Base-by-base conservation (phyloP, 2,888 invertebrate genomes). In the Euplexia lucipara region DNA sequence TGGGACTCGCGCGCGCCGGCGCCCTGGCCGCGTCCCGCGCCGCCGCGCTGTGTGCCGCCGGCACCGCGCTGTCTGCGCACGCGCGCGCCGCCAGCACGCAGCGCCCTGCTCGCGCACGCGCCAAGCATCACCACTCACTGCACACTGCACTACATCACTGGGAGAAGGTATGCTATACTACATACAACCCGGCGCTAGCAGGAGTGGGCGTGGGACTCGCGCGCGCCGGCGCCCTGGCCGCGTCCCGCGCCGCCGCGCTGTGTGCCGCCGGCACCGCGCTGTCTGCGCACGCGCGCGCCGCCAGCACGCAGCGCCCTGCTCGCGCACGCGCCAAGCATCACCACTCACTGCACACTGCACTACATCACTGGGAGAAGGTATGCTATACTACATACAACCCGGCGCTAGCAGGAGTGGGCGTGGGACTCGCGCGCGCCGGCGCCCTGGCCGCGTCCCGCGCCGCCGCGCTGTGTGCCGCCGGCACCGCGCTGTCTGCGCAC, bases 181-280 rank as follows among this genome's bases (percentile, higher is more conserved):
- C n/a, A n/a, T n/a, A n/a, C n/a, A n/a, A n/a, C n/a, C n/a, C n/a
- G n/a, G n/a, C n/a, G n/a, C n/a, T n/a, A n/a, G n/a, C n/a, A n/a
- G n/a, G n/a, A n/a, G 56, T 64, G 9, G 63, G 68, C 10, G 63
- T 0, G 8, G 67, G 67, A 0, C 52, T 63, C 2, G 68, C 54
- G 7, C 44, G 68, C 5, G 68, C 81, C 67, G 83, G 78, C 0
- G 34, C 35, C 58, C 35, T 72, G 60, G 60, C 71, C 16, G 54
- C 58, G 14, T 96, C 91, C 30, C 96, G 96, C 96, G 12, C 82
- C 94, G 92, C 95, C 95, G 96, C 22, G 96, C 96, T 45, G 88
- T 96, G 85, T 92, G 96, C 90, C 96, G 70, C 70, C 0, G 69
- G 10, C 14, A 30, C 22, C 2, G 71, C 62, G 35, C 71, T 69